Evolutionary conservation across 2,797 vertebrate species (phyloP).

Genomic region (Sebastiscus albofasciatus): DNA sequence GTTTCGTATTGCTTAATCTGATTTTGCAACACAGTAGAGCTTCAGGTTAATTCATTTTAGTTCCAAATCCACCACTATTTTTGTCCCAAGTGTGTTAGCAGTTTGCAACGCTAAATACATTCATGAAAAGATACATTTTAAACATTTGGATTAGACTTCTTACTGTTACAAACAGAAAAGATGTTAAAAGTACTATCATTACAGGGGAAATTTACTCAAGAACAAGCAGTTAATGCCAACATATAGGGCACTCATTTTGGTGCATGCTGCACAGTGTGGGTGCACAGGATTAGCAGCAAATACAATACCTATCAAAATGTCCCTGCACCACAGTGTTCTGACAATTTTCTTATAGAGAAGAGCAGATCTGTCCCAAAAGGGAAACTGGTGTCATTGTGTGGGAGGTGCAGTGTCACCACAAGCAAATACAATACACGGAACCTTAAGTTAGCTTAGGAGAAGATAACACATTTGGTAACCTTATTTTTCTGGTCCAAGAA

Average conservation of each 20-base stretch:
- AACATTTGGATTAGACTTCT: slow-evolving; percentile 8
- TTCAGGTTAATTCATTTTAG: slow-evolving; percentile 42
- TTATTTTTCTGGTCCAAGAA: neutral
- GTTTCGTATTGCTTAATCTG: slow-evolving; percentile 8
- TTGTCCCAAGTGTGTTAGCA: slow-evolving; percentile 8
- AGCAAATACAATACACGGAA: neutral
- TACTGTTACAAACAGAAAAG: neutral
- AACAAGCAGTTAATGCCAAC: neutral
- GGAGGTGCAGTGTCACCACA: slow-evolving; percentile 33
- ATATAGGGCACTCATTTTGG: slow-evolving; percentile 25
- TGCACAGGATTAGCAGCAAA: slow-evolving; percentile 40
- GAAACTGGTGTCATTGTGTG: slow-evolving; percentile 46
- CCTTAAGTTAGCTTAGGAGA: slow-evolving; percentile 21
- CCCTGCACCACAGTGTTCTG: slow-evolving; percentile 33
- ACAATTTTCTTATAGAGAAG: slow-evolving; percentile 18
- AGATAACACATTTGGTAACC: neutral
- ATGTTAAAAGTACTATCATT: neutral
- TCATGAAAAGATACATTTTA: slow-evolving; percentile 18
- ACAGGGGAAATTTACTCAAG: neutral
- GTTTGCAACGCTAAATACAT: slow-evolving; percentile 22
- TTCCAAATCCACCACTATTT: slow-evolving; percentile 33
- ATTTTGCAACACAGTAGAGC: slow-evolving; percentile 33
- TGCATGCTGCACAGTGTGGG: slow-evolving; percentile 23
- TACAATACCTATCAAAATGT: slow-evolving; percentile 39
- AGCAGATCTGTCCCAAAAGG: slow-evolving; percentile 43